Base-by-base conservation (phyloP, 2,888 invertebrate species). In the Drosophila incognita region DNA sequence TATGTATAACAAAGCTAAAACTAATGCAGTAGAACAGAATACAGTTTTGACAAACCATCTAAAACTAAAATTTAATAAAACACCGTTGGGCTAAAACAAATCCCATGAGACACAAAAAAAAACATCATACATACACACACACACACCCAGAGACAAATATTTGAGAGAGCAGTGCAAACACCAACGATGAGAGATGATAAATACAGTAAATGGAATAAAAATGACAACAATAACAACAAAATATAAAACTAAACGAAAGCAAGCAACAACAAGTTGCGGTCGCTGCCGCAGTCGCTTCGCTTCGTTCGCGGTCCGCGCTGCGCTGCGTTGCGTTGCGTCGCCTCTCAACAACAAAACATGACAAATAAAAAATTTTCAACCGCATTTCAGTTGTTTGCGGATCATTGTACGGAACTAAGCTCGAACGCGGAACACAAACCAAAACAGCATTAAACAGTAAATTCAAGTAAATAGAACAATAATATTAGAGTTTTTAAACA, bases 341-440 rank as follows among this genome's bases (percentile, higher is more conserved):
- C 56, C 40, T 29, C 42, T 62, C 58, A 33, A 46, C 56, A 69
- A 52, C 63, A 61, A 66, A 70, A 59, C 46, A 74, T 53, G 67
- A 24, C 49, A 64, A 58, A 61, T 68, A 60, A 56, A 77, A 72
- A 73, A 64, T 71, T 70, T 73, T 72, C 59, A 73, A 69, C 69
- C 68, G 57, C 64, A 78, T 70, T 80, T 90, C 83, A 90, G 91
- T 90, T 82, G 79, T 73, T 81, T 77, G 69, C 74, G 80, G 81
- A 81, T 80, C 89, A 84, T 87, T 81, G 86, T 70, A 72, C 84
- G 82, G 76, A 74, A 76, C 79, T 79, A 77, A 89, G 69, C 62
- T 40, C 70, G 59, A 57, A 31, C 76, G 88, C 90, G 83, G 64
- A 42, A 29, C 38, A 11, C 48, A 67, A 69, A 29, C 13, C 59